phyloP scores from a whole-genome alignment of 2,797 vertebrate species.

The Melanogrammus aeglefinus region DNA sequence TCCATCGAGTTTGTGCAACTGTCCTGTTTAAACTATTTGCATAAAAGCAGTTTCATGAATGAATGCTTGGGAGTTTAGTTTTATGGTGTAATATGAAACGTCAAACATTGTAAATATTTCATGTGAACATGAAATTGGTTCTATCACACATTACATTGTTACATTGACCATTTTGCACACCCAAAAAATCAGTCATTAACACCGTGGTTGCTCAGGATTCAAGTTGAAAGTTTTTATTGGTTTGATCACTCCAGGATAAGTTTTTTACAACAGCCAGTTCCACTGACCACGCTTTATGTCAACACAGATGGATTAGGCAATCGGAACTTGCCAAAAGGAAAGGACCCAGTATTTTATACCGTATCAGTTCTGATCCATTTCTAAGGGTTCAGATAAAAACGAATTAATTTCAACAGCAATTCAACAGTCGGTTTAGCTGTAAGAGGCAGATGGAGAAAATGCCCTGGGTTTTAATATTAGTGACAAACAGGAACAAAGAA shows the following conservation, averaged over 20 bases:
- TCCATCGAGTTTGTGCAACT: conserved; percentile 77
- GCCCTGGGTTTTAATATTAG: background rate
- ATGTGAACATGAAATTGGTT: background rate
- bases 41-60: conserved; percentile 80
- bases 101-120: background rate
- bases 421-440: background rate
- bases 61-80: conserved; percentile 24
- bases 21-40: conserved; percentile 77
- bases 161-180: background rate
- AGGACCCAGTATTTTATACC: background rate
- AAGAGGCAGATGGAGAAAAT: background rate
- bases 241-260: background rate
- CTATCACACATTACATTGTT: background rate
- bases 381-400: background rate
- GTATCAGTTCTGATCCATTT: background rate
- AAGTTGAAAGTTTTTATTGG: background rate
- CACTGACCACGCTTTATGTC: background rate
- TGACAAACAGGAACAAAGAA: background rate
- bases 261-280: background rate
- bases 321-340: background rate
- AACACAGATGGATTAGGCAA: background rate
- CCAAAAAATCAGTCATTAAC: too few relatives aligned
- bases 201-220: background rate
- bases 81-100: conserved; percentile 23
- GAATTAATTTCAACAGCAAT: background rate